Evolutionary conservation across 2,888 invertebrate species (phyloP), one percentile per base, ranked within the genome.

Genomic region (Erebia palarica): DNA sequence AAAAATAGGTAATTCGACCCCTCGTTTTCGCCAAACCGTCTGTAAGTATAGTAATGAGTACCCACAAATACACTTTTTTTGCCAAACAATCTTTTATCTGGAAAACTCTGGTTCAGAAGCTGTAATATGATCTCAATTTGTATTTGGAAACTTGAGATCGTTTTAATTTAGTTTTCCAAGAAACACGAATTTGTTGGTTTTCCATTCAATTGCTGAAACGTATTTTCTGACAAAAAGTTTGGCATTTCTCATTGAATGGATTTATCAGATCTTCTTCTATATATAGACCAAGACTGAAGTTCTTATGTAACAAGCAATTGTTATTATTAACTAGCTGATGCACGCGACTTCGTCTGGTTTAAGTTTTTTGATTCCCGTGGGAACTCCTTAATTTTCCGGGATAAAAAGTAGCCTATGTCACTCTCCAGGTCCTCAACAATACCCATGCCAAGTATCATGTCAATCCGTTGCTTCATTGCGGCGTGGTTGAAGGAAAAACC

Each of bases 91-190:
- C 59, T 9, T 59, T n/a, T 58, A 47, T 69, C 64, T 44, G 21
- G 59, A 47, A 68, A 58, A 64, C 64, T 63, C 59, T 64, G 71
- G 64, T 68, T 68, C 65, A 27, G 51, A 71, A 27, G 21, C 47
- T 27, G 68, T 51, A 68, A 71, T 66, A 68, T 71, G 71, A 58
- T 65, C 64, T 27, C 68, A 65, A 68, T 71, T 68, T 53, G 57
- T 65, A 36, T 64, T 36, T 21, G 21, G 27, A 1, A 58, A 49
- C 59, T 44, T 60, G 60, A 68, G 18, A 51, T 42, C 49, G 51
- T 61, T 61, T 44, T 64, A 55, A 63, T 47, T 69, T 58, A 58
- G 21, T 69, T 61, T 55, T 36, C 47, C 18, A 18, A 14, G 13
- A 63, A 16, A 16, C 16, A 58, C 13, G 13, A 60, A 14, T 57